Evolutionary conservation across 92 coral and sea anemone genomes (phyloP), one percentile per base, ranked within the genome.

Genomic region (Epizoanthus ramosus): DNA sequence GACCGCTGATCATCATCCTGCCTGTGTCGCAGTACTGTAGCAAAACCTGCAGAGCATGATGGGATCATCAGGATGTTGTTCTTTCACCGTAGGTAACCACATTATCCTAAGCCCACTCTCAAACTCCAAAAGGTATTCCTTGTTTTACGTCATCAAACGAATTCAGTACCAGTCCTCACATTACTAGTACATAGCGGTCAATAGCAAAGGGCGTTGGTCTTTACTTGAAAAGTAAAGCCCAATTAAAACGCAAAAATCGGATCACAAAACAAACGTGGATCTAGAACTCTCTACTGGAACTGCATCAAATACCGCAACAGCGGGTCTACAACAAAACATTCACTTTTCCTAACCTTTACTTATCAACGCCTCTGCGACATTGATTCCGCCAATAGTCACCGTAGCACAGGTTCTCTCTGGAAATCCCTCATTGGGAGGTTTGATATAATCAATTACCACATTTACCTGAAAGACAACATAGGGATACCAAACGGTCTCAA

Each of bases 1-100:
- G 99, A 96, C 47, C 99, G 85, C 76, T 94, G 98, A 73, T 96
- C 99, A 77, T 96, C 99, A 60, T 96, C 99, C 61, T 96, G 99
- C 81, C 98, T 82, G 85, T 96, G 99, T n/a, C 99, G 98, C 58
- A 96, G 69, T 53, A 92, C 98, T 13, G 98, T 96, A 22, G 95
- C 98, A 84, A 96, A 92, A n/a, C 98, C 86, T 80, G 69, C 15
- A 54, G 33, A 69, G 18, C 5, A 18, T 18, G 2, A 19, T 24
- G n/a, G 50, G 72, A 37, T 37, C 43, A 37, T 23, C 22, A 45
- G 35, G 1, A 23, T 47, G 53, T 10, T 8, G 6, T 47, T 8
- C 53, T 1, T 9, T 47, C 12, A 47, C 12, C 0, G 14, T 47
- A 8, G 53, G 8, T 47, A 47, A 47, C 6, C 53, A 47, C 14